A percentile compares a stretch with the other conserved stretches of the same genome.
Conservation (phyloP, 2,113 vertebrate genomes). For the Talpa occidentalis region DNA sequence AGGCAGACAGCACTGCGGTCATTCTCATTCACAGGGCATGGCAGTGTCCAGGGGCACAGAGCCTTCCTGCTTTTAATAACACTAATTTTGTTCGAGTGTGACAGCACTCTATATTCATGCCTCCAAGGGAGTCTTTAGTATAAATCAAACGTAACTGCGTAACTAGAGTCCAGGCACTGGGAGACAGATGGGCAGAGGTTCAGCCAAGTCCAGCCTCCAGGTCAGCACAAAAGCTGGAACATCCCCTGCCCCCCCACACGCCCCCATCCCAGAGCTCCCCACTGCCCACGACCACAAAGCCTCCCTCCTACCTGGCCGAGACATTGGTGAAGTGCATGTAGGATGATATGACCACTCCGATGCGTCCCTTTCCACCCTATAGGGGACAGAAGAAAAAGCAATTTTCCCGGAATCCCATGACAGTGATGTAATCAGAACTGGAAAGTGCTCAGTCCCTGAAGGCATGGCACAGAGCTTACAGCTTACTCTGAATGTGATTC, state of each 20-base stretch:
- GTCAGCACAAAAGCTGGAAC: too few species aligned
- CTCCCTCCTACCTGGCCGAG: conserved; percentile 93
- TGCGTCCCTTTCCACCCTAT: conserved; percentile 96
- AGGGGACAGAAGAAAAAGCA: conserved; percentile 46
- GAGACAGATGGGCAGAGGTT: neutral
- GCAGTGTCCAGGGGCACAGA: fast-evolving
- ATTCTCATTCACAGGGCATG: fast-evolving
- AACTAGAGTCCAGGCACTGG: neutral
- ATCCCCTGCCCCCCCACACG: fast-evolving
- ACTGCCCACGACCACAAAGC: fast-evolving
- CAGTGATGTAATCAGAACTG: fast-evolving
- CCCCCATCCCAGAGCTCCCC: fast-evolving
- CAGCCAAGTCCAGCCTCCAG: too few species aligned
- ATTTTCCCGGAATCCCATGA: neutral
- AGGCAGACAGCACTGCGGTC: fast-evolving
- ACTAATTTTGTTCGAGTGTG: neutral
- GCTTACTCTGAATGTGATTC: too few species aligned
- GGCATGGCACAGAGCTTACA: neutral
- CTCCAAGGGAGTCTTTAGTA: neutral
- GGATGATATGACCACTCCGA: conserved; percentile 95
- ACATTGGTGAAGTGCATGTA: conserved; percentile 97
- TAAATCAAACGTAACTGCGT: neutral
- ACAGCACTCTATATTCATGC: neutral
- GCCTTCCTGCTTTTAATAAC: fast-evolving
- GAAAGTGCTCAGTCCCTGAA: fast-evolving